Evolutionary conservation across 2,888 invertebrate genomes (phyloP).

Genomic region (Yponomeuta evonymella): DNA sequence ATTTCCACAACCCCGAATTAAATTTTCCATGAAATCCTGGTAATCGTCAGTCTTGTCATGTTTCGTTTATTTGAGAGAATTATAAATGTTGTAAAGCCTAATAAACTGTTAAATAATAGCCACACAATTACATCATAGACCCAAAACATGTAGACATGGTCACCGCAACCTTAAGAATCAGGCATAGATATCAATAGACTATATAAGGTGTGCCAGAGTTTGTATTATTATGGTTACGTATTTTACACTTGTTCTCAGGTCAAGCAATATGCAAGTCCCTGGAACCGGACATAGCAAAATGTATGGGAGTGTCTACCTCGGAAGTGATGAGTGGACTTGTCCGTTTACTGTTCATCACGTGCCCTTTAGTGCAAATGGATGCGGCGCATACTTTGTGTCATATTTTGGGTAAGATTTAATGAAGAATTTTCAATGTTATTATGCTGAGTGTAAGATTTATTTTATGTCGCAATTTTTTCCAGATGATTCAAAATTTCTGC

Average conservation of each 20-base stretch:
- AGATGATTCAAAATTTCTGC: conserved; percentile 62
- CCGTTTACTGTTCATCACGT: conserved; percentile 55
- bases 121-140: too few relatives aligned
- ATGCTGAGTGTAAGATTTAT: too few relatives aligned
- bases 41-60: too few relatives aligned
- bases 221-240: background rate
- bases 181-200: too few relatives aligned
- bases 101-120: too few relatives aligned
- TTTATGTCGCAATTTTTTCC: background rate
- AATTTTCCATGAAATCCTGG: too few relatives aligned
- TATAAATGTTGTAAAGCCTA: too few relatives aligned
- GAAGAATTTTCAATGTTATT: background rate
- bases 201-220: too few relatives aligned
- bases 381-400: conserved; percentile 54
- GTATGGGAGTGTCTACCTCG: conserved; percentile 72
- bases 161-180: too few relatives aligned
- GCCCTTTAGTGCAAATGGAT: conserved; percentile 60
- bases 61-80: too few relatives aligned
- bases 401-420: conserved; percentile 40
- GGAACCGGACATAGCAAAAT: conserved; percentile 78
- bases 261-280: conserved; percentile 78
- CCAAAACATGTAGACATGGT: too few relatives aligned
- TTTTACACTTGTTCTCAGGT: conserved; percentile 49
- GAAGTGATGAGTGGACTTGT: conserved; percentile 66
- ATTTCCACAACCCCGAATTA: too few relatives aligned